Base-by-base conservation (phyloP, 1,140 invertebrate genomes). In the Sipha flava region DNA sequence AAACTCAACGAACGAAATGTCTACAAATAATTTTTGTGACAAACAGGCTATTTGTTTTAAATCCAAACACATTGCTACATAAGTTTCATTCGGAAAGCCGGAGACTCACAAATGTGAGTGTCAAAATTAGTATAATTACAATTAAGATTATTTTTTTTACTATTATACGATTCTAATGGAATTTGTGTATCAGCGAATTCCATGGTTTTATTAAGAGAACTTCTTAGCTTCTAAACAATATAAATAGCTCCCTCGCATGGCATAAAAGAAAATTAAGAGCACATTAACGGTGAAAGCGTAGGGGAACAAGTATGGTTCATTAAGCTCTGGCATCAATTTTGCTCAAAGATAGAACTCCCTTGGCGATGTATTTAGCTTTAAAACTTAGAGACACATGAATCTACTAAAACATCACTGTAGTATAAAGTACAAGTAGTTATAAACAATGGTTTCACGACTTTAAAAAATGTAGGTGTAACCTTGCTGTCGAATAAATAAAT, bases 251-350 rank as follows among this genome's bases (percentile, higher is more conserved):
- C 52, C 72, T 23, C 52, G 73, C 73, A 77, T 43, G 34, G 34
- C 52, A 34, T 77, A 77, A 77, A 77, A 77, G 73, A 77, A 77
- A 77, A 77, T 77, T 77, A 77, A 77, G 73, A 57, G 52, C 52
- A 43, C 73, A 77, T 77, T 77, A 77, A 77, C 52, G 49, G 57
- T 43, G 52, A 21, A 77, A 59, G 73, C 52, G 52, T 29, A 59
- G 73, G 73, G 59, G 54, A 59, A 77, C 73, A 77, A 77, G 52
- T 77, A 77, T 23, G 73, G 73, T 77, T 77, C 73, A 77, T 77
- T 77, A 77, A 77, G 73, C 34, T 54, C 52, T 57, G 73, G 73
- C 73, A 77, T 77, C 73, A 77, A 77, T 77, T 77, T 77, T 59
- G 52, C 34, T 77, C 52, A 73, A 77, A 77, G 52, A 77, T 54